Percentiles rank a stretch among this genome's conserved stretches.
Conservation (phyloP, 2,888 invertebrate species). For the Melanophora roralis region DNA sequence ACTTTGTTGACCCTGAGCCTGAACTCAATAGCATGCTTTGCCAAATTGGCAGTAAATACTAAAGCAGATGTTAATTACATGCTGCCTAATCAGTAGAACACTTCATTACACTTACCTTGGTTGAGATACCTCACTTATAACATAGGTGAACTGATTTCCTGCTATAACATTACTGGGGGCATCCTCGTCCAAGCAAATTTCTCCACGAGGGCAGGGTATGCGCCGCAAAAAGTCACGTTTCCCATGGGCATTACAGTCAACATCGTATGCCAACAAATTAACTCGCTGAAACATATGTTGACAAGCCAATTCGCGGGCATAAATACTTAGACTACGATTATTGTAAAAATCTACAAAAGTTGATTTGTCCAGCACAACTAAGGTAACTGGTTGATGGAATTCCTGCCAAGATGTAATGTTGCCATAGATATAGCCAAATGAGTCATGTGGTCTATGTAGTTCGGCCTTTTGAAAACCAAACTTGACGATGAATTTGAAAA, state of each 20-base stretch:
- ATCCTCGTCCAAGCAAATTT: constrained; percentile 92
- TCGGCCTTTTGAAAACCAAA: constrained; percentile 98
- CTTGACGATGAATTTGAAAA: constrained; percentile 94
- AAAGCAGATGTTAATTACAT: constrained; percentile 2
- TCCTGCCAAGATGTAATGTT: constrained; percentile 88
- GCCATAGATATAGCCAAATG: constrained; percentile 97
- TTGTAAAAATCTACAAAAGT: constrained; percentile 94
- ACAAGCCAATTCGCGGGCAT: constrained; percentile 85
- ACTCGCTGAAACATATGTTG: constrained; percentile 91
- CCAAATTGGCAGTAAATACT: constrained; percentile 41
- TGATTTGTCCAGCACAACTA: constrained; percentile 92
- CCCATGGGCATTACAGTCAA: constrained; percentile 83
- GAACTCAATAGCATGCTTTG: constrained; percentile 22
- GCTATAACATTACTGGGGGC: constrained; percentile 89
- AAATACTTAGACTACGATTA: constrained; percentile 84
- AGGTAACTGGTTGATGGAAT: constrained; percentile 81
- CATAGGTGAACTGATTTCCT: constrained; percentile 95
- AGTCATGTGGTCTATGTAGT: constrained; percentile 88
- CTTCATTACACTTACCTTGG: constrained; percentile 83
- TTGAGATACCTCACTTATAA: constrained; percentile 91
- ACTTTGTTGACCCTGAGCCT: constrained; percentile 38
- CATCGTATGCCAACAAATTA: constrained; percentile 89
- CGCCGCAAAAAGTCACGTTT: constrained; percentile 84
- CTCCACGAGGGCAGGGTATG: constrained; percentile 88
- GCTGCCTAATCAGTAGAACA: neutral